Conservation (phyloP, 2,113 vertebrate species). For the Callospermophilus lateralis region DNA sequence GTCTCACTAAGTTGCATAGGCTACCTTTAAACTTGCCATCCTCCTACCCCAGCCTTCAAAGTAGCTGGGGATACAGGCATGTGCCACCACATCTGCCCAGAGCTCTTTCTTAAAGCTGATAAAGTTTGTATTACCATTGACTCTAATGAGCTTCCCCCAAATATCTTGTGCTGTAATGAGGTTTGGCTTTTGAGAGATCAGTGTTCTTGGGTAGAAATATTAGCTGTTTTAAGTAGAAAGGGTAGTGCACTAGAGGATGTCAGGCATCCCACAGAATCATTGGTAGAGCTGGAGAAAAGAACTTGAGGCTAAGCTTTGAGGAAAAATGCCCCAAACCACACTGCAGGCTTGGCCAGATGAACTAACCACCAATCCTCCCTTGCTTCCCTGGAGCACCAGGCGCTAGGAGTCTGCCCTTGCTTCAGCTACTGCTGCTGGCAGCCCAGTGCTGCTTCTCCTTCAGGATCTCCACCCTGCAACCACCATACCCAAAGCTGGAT, state of each 20-base stretch:
- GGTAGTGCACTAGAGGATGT: neutral
- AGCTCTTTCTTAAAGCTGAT: neutral
- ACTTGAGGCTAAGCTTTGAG: conserved; percentile 62
- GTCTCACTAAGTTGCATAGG: neutral
- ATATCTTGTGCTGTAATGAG: neutral
- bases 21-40: neutral
- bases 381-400: neutral
- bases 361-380: neutral
- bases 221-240: conserved; percentile 37
- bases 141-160: neutral
- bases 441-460: neutral
- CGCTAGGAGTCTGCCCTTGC: neutral
- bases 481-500: neutral
- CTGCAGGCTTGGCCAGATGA: neutral
- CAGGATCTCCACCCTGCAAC: neutral
- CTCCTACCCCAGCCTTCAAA: neutral
- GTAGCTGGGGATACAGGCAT: neutral
- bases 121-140: neutral
- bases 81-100: neutral
- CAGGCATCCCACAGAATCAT: conserved; percentile 45
- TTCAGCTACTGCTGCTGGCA: neutral
- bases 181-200: neutral
- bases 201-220: neutral
- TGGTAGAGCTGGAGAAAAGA: neutral
- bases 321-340: conserved; percentile 72